Percentiles rank a stretch among this genome's conserved stretches.
phyloP scores from a whole-genome alignment of 2,888 invertebrate genomes.

The Trichogramma dendrolimi region DNA sequence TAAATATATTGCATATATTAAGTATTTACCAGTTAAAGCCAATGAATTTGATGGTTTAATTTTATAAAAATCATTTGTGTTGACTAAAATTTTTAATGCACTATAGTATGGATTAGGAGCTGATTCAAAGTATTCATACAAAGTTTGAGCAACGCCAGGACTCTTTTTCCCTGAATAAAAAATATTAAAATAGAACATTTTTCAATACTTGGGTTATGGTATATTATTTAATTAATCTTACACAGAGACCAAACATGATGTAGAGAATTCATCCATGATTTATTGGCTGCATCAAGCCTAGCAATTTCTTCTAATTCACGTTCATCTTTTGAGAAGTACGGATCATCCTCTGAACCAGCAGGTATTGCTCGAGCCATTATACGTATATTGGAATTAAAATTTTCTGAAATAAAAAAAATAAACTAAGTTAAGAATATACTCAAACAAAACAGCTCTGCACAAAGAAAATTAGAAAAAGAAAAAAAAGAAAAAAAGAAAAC shows the following conservation, averaged over 20 bases:
- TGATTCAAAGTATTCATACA: conserved; percentile 54
- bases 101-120: conserved; percentile 61
- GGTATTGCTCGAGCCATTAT: background rate
- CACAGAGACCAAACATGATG: conserved; percentile 44
- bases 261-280: conserved; percentile 41
- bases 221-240: conserved; percentile 30
- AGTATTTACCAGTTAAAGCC: conserved; percentile 52
- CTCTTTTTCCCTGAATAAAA: conserved; percentile 57
- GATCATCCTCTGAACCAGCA: too few species aligned
- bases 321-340: too few species aligned
- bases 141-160: conserved; percentile 53
- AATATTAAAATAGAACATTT: background rate
- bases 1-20: background rate
- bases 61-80: conserved; percentile 62
- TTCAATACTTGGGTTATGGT: background rate
- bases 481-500: too few species aligned
- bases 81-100: conserved; percentile 59
- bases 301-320: too few species aligned
- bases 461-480: too few species aligned
- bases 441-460: background rate
- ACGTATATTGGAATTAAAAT: background rate
- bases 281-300: conserved; percentile 40
- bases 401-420: background rate
- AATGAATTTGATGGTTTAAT: conserved; percentile 63
- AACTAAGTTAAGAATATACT: background rate